These are phyloP conservation scores for Orycteropus afer DNA, from an alignment of 2,113 vertebrate species.

Conservation along the genomic window DNA sequence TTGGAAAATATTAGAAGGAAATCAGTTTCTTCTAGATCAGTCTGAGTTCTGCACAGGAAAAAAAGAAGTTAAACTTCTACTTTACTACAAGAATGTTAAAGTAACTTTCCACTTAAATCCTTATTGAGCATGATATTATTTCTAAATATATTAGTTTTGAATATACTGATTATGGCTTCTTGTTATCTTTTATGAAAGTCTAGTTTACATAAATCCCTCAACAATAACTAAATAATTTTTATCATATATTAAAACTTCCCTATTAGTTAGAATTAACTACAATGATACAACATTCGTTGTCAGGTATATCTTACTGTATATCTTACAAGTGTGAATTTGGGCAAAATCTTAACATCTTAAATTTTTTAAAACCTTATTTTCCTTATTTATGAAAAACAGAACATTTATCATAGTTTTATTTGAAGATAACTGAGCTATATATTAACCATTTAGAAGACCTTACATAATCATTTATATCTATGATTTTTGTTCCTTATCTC, in stretches of 20 bases:
- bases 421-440: rapidly evolving
- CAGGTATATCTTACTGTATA: no score
- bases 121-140: not conserved
- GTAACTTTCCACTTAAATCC: not conserved
- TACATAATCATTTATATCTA: rapidly evolving
- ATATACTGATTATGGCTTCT: not conserved
- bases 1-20: not conserved
- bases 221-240: not conserved
- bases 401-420: rapidly evolving
- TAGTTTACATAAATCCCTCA: not conserved
- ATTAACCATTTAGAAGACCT: no score
- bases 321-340: not conserved
- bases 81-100: no score
- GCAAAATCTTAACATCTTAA: not conserved
- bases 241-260: not conserved
- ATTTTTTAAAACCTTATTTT: not conserved
- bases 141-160: not conserved
- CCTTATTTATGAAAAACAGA: not conserved
- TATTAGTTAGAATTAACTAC: not conserved
- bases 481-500: rapidly evolving
- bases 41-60: not conserved
- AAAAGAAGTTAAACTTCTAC: not conserved
- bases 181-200: not conserved
- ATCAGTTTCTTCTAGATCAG: rapidly evolving
- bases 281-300: not conserved